phyloP scores from a whole-genome alignment of 2,797 vertebrate species.

The Rhinichthys osculus region DNA sequence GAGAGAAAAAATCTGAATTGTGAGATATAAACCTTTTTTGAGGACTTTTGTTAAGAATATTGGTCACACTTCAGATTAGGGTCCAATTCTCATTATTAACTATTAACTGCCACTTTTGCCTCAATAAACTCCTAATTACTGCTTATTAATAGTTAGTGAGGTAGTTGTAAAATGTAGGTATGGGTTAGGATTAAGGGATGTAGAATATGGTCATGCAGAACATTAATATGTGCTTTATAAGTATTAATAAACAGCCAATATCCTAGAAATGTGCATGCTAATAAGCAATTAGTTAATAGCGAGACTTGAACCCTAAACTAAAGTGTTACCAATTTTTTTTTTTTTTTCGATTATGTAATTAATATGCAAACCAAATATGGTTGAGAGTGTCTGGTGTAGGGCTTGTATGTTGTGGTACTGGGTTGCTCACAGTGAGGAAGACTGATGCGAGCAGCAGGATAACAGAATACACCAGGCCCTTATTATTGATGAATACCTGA shows the following conservation, averaged over 20 bases:
- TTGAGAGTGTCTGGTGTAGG: too few species aligned
- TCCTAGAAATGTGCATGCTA: not conserved
- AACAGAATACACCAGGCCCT: slow-evolving; percentile 84
- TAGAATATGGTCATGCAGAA: not conserved
- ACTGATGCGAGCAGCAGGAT: slow-evolving; percentile 83
- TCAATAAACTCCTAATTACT: not conserved
- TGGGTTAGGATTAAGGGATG: not conserved
- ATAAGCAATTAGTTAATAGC: not conserved
- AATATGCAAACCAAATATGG: not conserved
- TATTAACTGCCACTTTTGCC: too few species aligned
- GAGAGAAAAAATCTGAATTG: too few species aligned
- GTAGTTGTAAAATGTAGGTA: not conserved
- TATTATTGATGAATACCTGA: slow-evolving; percentile 83
- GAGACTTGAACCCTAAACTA: not conserved
- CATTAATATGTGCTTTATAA: not conserved
- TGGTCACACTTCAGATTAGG: not conserved
- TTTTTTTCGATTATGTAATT: not conserved
- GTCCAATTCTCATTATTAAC: not conserved
- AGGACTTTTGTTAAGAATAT: not conserved
- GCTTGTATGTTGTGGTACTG: not conserved
- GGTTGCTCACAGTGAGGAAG: slow-evolving; percentile 79
- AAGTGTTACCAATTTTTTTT: not conserved
- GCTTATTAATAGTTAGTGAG: not conserved
- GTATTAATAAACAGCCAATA: not conserved
- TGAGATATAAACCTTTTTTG: too few species aligned